Base-by-base conservation (phyloP, 2,797 vertebrate species). In the Oreonectes daqikongensis region DNA sequence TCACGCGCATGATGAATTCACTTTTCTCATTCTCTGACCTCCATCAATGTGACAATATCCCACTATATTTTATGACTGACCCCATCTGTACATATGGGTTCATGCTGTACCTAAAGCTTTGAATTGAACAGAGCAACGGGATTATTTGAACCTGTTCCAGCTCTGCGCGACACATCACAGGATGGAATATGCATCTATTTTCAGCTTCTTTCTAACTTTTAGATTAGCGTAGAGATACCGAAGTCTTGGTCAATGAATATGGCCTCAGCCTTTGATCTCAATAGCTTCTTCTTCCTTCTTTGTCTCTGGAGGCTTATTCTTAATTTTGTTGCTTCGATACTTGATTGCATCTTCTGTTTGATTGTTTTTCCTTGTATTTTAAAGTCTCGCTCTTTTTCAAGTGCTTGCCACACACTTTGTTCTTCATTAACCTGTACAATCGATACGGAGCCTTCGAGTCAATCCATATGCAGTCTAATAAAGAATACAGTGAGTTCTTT, bases 341-440 rank as follows among this genome's bases (percentile, higher is more conserved):
- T 26, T 69, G 38, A 77, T 61, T 70, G 67, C 22, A 70, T 70
- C 69, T 69, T 63, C 46, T 30, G 48, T 70, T 66, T 48, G 60
- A 57, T 68, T 79, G 61, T 60, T 50, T 75, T 26, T 30, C 18
- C 6, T 24, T 61, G 55, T 69, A 70, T 77, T 63, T 70, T 63
- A 46, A 77, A 44, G 66, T 77, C 75, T 69, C 46, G 7, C 57
- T 77, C 22, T 20, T 22, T 77, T 70, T 69, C 24, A 52, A 63
- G 46, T 64, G 30, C 61, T 38, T 70, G 57, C 22, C 44, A 70
- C 67, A 55, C 75, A 70, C 35, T 77, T 53, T 77, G 75, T 63
- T 77, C 57, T 77, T 77, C 75, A 77, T 77, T 77, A 70, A 77
- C 57, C 75, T 70, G 32, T 60, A 55, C 53, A 61, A 76, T 77